These are phyloP conservation scores for Ethmia dodecea DNA, from an alignment of 2,888 invertebrate species.

Conservation along the genomic window DNA sequence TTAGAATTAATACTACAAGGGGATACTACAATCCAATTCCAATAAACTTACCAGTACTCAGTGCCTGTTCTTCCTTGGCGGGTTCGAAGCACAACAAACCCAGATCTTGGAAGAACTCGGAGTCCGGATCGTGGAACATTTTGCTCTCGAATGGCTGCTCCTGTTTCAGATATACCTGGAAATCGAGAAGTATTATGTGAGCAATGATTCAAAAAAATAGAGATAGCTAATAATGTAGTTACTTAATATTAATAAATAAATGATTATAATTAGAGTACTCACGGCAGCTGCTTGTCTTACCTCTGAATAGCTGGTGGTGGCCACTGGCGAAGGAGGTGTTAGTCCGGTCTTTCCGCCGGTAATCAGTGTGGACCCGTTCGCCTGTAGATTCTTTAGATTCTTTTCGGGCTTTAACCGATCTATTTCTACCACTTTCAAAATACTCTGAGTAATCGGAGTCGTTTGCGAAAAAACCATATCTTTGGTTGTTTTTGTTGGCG, in stretches of 20 bases:
- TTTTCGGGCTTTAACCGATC: slow-evolving; percentile 70
- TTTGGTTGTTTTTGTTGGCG: slow-evolving; percentile 64
- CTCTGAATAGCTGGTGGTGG: slow-evolving; percentile 62
- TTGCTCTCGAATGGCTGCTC: slow-evolving; percentile 59
- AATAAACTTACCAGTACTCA: slow-evolving; percentile 71
- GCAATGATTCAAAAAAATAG: slow-evolving; percentile 21
- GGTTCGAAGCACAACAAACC: slow-evolving; percentile 77
- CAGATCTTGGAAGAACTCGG: slow-evolving; percentile 85
- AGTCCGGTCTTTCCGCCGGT: slow-evolving; percentile 49
- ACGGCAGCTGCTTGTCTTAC: slow-evolving; percentile 56
- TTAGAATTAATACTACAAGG: too few species aligned
- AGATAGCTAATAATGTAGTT: slow-evolving; percentile 37
- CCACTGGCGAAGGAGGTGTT: slow-evolving; percentile 37
- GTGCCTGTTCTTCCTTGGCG: slow-evolving; percentile 68
- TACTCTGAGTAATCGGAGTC: slow-evolving; percentile 67
- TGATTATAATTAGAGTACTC: slow-evolving; percentile 44
- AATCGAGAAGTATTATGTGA: slow-evolving; percentile 42
- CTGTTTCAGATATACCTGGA: slow-evolving; percentile 68
- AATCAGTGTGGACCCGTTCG: slow-evolving; percentile 58
- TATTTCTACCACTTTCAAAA: slow-evolving; percentile 74
- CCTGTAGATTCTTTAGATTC: slow-evolving; percentile 61
- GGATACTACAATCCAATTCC: too few species aligned
- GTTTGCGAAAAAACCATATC: slow-evolving; percentile 76
- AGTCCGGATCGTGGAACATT: slow-evolving; percentile 72
- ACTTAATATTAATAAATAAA: slow-evolving; percentile 39